A percentile compares a stretch with the other conserved stretches of the same genome.
Evolutionary conservation across 2,888 invertebrate genomes (phyloP).

Genomic region (Acrobasis consociella): DNA sequence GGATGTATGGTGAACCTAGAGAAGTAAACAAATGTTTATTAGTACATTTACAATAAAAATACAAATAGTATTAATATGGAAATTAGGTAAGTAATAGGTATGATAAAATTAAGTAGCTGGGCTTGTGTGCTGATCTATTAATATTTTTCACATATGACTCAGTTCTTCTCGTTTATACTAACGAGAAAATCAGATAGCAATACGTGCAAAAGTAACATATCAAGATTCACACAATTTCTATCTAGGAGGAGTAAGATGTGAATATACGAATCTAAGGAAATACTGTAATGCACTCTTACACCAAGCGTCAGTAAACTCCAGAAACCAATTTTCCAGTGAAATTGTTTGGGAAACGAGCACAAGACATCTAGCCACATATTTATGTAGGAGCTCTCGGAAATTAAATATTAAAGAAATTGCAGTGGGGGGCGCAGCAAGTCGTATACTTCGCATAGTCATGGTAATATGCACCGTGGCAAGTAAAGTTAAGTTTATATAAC

Average conservation of each 20-base stretch:
- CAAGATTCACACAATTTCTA: background rate
- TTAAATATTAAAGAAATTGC: slow-evolving; percentile 24
- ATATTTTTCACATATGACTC: no score
- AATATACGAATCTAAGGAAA: slow-evolving; percentile 13
- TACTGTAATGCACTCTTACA: slow-evolving; percentile 9
- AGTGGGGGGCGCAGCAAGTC: background rate
- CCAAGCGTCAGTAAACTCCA: slow-evolving; percentile 17
- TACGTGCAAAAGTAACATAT: background rate
- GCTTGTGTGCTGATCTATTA: no score
- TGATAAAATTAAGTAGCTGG: no score
- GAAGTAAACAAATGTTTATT: slow-evolving; percentile 34
- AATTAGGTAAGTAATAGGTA: no score
- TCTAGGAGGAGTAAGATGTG: background rate
- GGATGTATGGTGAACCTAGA: slow-evolving; percentile 88
- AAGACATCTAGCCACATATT: slow-evolving; percentile 16
- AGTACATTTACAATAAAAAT: no score
- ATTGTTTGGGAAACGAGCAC: slow-evolving; percentile 23
- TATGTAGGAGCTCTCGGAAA: slow-evolving; percentile 18
- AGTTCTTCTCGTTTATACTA: no score
- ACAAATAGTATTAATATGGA: no score
- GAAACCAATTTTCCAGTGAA: slow-evolving; percentile 23
- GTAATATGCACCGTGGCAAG: slow-evolving; percentile 1
- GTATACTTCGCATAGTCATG: background rate
- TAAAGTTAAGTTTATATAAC: background rate
- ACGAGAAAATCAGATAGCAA: background rate